Evolutionary conservation across 35 echinoderm and acorn worm genomes (phyloP).

Genomic region (Nesometra sesokonis): DNA sequence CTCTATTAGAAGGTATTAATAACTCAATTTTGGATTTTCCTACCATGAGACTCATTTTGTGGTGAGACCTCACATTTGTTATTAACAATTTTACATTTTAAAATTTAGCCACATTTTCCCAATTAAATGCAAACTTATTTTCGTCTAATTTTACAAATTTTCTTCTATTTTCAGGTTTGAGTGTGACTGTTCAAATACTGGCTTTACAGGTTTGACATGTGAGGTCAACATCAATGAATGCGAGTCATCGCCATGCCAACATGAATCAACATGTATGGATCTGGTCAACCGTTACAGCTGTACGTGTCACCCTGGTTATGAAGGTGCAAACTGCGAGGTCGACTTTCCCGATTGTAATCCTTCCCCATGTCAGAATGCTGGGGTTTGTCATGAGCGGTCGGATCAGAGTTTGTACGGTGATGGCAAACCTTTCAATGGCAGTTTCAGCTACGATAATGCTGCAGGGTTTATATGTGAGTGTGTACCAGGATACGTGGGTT

Average conservation of each 20-base stretch:
- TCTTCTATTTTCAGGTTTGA: conserved; percentile 35
- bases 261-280: neutral
- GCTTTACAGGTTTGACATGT: neutral
- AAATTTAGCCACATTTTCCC: too few relatives aligned
- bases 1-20: too few relatives aligned
- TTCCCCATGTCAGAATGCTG: conserved; percentile 25
- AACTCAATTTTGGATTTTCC: too few relatives aligned
- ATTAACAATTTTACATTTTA: too few relatives aligned
- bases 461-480: conserved; percentile 27
- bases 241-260: neutral
- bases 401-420: conserved; percentile 26
- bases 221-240: conserved; percentile 9
- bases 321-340: neutral
- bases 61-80: too few relatives aligned
- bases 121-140: too few relatives aligned
- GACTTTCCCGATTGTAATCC: conserved; percentile 9
- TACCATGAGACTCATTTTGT: too few relatives aligned
- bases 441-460: conserved; percentile 11
- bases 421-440: conserved; percentile 2
- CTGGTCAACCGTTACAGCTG: neutral
- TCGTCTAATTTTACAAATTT: too few relatives aligned
- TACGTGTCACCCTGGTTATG: conserved; percentile 1
- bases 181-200: conserved; percentile 46
- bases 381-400: conserved; percentile 32
- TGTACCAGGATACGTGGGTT: conserved; percentile 17